Evolutionary conservation across 2,113 vertebrate genomes (phyloP).

Genomic region (Andinoacara biseriatus): DNA sequence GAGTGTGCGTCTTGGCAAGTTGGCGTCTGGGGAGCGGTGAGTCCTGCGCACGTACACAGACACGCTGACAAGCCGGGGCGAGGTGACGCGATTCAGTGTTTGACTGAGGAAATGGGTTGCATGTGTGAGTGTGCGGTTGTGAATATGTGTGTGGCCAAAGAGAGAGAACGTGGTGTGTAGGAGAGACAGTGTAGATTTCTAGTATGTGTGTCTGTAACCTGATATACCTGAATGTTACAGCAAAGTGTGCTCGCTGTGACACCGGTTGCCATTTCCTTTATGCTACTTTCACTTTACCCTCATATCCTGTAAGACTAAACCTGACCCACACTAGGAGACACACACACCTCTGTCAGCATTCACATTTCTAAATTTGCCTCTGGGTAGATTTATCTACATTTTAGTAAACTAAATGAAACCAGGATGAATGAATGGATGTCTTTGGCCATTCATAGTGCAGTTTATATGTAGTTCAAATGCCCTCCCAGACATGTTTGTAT

Average conservation of each 20-base stretch:
- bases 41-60: conserved; percentile 55
- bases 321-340: conserved; percentile 30
- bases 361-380: not conserved
- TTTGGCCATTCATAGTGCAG: conserved; percentile 36
- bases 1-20: conserved; percentile 92
- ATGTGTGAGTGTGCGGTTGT: conserved; percentile 48
- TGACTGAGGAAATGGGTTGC: conserved; percentile 60
- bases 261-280: conserved; percentile 69
- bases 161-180: conserved; percentile 35
- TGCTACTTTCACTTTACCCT: conserved; percentile 65
- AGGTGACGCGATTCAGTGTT: conserved; percentile 37
- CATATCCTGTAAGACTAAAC: conserved; percentile 69
- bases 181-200: conserved; percentile 32
- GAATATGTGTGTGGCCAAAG: conserved; percentile 27
- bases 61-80: not conserved
- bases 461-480: conserved; percentile 22
- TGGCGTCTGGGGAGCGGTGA: conserved; percentile 92
- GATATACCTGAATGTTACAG: conserved; percentile 38
- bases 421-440: conserved; percentile 30
- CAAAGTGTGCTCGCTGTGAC: conserved; percentile 45
- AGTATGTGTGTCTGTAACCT: conserved; percentile 33
- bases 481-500: conserved; percentile 39
- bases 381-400: not conserved
- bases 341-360: conserved; percentile 4
- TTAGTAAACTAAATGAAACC: conserved; percentile 21